These are phyloP conservation scores for Cotesia congregata DNA, from an alignment of 2,888 invertebrate genomes.

Conservation along the genomic window DNA sequence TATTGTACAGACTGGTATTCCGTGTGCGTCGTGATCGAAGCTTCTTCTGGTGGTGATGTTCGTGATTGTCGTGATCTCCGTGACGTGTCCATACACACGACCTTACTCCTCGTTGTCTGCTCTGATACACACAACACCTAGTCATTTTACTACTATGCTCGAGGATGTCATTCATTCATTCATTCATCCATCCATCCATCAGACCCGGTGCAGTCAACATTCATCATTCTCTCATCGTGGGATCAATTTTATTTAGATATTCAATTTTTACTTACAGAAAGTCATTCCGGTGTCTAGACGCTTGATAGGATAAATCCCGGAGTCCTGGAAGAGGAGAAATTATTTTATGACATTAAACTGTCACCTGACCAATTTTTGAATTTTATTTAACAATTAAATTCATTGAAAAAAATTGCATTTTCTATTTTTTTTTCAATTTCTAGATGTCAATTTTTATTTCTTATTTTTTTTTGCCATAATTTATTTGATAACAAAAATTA, in stretches of 20 bases:
- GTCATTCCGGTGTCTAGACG: conserved; percentile 50
- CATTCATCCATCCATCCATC: not conserved
- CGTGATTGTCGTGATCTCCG: conserved; percentile 52
- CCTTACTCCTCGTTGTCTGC: not conserved
- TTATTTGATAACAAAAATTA: no score
- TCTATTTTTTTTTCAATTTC: no score
- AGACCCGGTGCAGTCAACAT: no score
- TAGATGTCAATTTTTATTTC: no score
- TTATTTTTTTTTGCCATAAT: no score
- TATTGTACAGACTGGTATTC: conserved; percentile 48
- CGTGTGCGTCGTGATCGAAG: conserved; percentile 52
- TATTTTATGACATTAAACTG: not conserved
- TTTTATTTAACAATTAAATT: no score
- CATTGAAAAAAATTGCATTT: no score
- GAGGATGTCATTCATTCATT: not conserved
- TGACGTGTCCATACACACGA: conserved; percentile 40
- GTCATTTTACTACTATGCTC: not conserved
- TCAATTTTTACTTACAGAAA: conserved; percentile 47
- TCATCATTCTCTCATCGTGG: no score
- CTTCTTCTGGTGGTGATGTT: conserved; percentile 40
- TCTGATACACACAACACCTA: not conserved
- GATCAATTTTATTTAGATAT: no score
- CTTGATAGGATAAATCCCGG: conserved; percentile 48
- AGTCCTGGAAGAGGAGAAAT: conserved; percentile 41
- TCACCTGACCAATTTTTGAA: no score